A percentile compares a stretch with the other conserved stretches of the same genome.
phyloP scores from a whole-genome alignment of 2,113 vertebrate genomes.

The Accipiter cooperii region DNA sequence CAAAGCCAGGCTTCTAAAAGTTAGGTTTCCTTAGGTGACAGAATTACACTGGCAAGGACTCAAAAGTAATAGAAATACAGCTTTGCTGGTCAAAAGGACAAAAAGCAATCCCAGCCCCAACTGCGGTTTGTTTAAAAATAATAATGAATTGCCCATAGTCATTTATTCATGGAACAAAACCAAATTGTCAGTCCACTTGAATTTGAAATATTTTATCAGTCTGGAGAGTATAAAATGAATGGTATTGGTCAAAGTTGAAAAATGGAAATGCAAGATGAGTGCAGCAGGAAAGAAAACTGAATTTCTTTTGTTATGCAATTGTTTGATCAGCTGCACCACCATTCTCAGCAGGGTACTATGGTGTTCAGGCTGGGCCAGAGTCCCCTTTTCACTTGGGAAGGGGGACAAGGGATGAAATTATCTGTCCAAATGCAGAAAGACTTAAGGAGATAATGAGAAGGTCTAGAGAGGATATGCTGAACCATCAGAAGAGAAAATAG shows the following conservation, averaged over 20 bases:
- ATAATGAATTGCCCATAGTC: background rate
- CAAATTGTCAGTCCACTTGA: background rate
- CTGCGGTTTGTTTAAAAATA: background rate
- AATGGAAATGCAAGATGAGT: background rate
- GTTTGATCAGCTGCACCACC: background rate
- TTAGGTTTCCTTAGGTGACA: background rate
- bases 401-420: background rate
- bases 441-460: background rate
- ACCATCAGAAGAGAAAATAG: background rate
- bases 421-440: background rate
- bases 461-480: background rate
- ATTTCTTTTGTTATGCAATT: background rate
- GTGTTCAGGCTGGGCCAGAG: background rate
- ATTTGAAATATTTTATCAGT: background rate
- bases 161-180: background rate
- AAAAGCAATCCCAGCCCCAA: background rate
- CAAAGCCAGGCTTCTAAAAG: background rate
- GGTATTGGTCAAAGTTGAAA: background rate
- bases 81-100: background rate
- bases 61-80: background rate
- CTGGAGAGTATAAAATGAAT: background rate
- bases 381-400: background rate
- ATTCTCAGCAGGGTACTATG: background rate
- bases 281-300: background rate
- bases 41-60: background rate